These are phyloP conservation scores for Notolabrus celidotus DNA, from an alignment of 2,797 vertebrate genomes.

Conservation along the genomic window DNA sequence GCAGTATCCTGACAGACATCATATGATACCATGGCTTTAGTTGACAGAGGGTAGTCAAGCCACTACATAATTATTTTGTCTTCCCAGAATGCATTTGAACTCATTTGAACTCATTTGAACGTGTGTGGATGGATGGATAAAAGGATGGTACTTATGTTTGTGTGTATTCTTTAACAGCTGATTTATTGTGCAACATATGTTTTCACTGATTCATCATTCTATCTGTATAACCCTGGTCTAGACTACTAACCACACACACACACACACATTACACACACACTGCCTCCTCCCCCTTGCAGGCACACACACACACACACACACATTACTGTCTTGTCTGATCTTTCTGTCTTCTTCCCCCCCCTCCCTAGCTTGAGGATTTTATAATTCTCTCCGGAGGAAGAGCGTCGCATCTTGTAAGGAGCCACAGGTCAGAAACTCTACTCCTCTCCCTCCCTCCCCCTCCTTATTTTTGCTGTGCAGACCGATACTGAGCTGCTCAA, in stretches of 20 bases:
- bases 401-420: conserved; percentile 83
- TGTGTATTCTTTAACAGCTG: conserved; percentile 5
- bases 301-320: conserved; percentile 17
- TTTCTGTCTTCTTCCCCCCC: conserved; percentile 78
- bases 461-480: conserved; percentile 46
- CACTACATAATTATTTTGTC: conserved; percentile 33
- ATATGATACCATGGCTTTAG: conserved; percentile 19
- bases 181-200: conserved; percentile 36
- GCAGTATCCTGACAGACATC: conserved; percentile 14
- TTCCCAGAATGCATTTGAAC: neutral
- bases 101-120: conserved; percentile 8
- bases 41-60: conserved; percentile 15
- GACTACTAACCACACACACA: conserved; percentile 50
- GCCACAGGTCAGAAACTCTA: conserved; percentile 86
- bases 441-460: conserved; percentile 43
- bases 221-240: conserved; percentile 44
- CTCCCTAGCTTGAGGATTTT: conserved; percentile 85
- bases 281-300: conserved; percentile 35
- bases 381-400: conserved; percentile 86
- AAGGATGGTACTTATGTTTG: neutral
- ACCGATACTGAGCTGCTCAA: conserved; percentile 41
- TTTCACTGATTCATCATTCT: conserved; percentile 41
- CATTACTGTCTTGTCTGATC: conserved; percentile 74
- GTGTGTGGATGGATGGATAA: neutral
- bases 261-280: conserved; percentile 6